These are phyloP conservation scores for Drosophila santomea DNA, from an alignment of 1,140 invertebrate species.

Conservation along the genomic window DNA sequence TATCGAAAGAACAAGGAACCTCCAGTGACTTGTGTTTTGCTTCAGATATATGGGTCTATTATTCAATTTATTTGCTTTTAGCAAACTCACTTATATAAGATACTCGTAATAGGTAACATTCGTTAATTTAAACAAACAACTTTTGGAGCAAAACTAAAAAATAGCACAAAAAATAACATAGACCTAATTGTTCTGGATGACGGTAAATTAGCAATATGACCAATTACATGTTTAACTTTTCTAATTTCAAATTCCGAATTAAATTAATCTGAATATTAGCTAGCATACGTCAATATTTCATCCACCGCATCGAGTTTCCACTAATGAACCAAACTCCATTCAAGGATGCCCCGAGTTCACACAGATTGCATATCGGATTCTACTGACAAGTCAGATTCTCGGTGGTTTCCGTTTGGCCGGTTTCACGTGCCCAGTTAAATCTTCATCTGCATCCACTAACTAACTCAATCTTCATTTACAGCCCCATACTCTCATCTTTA, in stretches of 20 bases:
- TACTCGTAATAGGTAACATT: too few relatives aligned
- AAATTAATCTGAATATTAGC: too few relatives aligned
- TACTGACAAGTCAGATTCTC: slow-evolving; percentile 4
- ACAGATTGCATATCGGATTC: slow-evolving; percentile 1
- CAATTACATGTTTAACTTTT: neutral
- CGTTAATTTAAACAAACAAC: too few relatives aligned
- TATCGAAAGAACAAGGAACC: neutral
- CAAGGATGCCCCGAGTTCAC: neutral
- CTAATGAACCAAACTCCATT: neutral
- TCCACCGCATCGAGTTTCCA: neutral
- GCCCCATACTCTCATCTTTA: slow-evolving; percentile 13
- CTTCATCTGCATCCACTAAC: slow-evolving; percentile 4
- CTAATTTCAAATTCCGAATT: neutral
- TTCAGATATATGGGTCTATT: too few relatives aligned
- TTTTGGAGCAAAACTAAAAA: neutral
- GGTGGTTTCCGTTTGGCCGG: neutral
- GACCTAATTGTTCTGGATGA: too few relatives aligned
- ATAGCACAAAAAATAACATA: too few relatives aligned
- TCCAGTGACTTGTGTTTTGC: too few relatives aligned
- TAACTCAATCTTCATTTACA: slow-evolving; percentile 35
- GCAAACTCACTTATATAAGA: neutral
- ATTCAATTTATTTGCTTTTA: too few relatives aligned
- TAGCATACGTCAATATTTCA: neutral
- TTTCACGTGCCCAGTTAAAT: slow-evolving; percentile 8
- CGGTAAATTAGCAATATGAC: too few relatives aligned